Conservation (phyloP, 2,113 vertebrate genomes). For the Microtus pennsylvanicus region DNA sequence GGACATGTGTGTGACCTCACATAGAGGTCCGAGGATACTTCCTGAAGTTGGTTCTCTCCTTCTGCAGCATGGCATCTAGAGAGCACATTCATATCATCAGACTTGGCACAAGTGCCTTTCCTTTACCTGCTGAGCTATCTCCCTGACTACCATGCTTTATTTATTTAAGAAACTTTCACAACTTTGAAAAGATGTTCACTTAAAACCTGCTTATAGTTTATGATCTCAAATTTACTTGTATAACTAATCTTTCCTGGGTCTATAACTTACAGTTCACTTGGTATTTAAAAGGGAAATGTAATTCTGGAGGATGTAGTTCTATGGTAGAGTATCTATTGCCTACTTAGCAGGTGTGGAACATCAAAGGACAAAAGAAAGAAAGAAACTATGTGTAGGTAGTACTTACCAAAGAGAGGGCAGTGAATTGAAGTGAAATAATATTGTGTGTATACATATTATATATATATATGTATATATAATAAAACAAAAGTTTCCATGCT, state of each 20-base stretch:
- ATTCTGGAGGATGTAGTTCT: not conserved
- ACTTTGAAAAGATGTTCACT: slow-evolving; percentile 29
- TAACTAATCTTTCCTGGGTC: slow-evolving; percentile 4
- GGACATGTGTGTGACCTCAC: not conserved
- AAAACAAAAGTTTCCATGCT: slow-evolving; percentile 23
- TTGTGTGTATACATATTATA: not conserved
- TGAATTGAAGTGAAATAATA: slow-evolving; percentile 41
- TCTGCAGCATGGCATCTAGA: not conserved
- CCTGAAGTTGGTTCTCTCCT: not conserved
- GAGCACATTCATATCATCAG: not conserved
- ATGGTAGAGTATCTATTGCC: not conserved
- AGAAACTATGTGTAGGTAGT: not conserved
- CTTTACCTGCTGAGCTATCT: not conserved
- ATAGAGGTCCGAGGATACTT: not conserved
- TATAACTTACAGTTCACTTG: slow-evolving; percentile 21
- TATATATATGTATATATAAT: not conserved
- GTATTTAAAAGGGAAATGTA: slow-evolving; percentile 47
- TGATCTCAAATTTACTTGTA: slow-evolving; percentile 7
- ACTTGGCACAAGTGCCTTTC: not conserved
- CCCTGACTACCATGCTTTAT: not conserved
- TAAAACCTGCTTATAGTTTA: slow-evolving; percentile 8
- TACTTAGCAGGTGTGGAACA: not conserved
- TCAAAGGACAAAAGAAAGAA: not conserved
- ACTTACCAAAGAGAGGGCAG: slow-evolving; percentile 15
- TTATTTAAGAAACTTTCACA: slow-evolving; percentile 17